Evolutionary conservation across 1,140 invertebrate genomes (phyloP), one percentile per base, ranked within the genome.

Genomic region (Lanistes nyassanus): DNA sequence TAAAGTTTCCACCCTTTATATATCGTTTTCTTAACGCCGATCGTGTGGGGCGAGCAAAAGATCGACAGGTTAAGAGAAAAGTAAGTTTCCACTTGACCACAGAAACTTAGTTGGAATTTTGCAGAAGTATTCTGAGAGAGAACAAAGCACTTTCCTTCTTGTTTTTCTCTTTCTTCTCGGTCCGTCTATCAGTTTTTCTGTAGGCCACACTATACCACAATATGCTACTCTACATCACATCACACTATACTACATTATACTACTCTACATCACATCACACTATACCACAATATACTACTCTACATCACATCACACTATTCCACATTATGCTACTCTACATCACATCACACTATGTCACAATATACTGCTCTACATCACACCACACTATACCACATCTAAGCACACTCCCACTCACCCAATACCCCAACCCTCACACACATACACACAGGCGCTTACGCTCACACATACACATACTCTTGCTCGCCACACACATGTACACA

Each of bases 271-370:
- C 64, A 58, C 60, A 74, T 70, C 55, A 60, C 69, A 74, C 69
- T 73, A 77, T 53, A 74, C 70, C 74, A 65, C 55, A 74, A 69
- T 74, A 74, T 70, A 74, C 76, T 74, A 47, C 70, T 47, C 76
- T 64, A 51, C 56, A 74, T 70, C 55, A 64, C 76, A 64, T 47
- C 66, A 73, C 70, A 47, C 76, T 73, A 51, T 26, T 26, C 55
- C 66, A 64, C 51, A 64, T 56, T 77, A 77, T 70, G 65, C 69
- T 73, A 65, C 70, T 64, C 76, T 71, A 71, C 67, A 58, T 55
- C 58, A 71, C 53, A 58, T 67, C 62, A 72, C 75, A 71, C 51
- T 71, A 71, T 53, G 55, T 9, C 39, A 39, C 72, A 31, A 53
- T 60, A 74, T 6, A 64, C 56, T 47, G 60, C 72, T 1, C 34